Evolutionary conservation across 2,113 vertebrate genomes (phyloP).

Genomic region (Uria aalge): DNA sequence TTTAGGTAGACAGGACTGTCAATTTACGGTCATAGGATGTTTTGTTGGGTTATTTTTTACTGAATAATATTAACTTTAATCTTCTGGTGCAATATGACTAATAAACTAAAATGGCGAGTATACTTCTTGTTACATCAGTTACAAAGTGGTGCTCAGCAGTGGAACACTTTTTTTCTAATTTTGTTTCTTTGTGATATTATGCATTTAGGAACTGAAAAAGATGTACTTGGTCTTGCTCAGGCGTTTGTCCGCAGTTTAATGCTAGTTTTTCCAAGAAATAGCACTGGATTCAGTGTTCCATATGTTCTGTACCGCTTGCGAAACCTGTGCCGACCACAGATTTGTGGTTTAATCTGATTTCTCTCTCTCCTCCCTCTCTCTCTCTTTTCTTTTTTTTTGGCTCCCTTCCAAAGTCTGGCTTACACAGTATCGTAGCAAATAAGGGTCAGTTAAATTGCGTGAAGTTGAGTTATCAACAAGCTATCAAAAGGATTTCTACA

Average conservation of each 20-base stretch:
- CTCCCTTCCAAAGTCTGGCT: background rate
- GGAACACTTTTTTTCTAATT: background rate
- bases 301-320: background rate
- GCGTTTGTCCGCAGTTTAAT: slow-evolving; percentile 21
- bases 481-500: slow-evolving; percentile 16
- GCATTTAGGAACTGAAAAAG: background rate
- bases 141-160: background rate
- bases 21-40: background rate
- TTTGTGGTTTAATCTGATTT: slow-evolving; percentile 48
- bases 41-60: background rate
- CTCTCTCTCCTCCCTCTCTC: background rate
- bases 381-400: background rate
- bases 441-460: slow-evolving; percentile 36
- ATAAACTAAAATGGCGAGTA: background rate
- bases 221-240: background rate
- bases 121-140: background rate
- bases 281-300: background rate
- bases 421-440: background rate
- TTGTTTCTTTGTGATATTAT: background rate
- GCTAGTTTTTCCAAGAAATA: background rate
- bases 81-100: background rate
- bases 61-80: background rate
- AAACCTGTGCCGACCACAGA: background rate
- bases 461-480: slow-evolving; percentile 1
- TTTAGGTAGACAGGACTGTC: background rate